A percentile compares a stretch with the other conserved stretches of the same genome.
These are phyloP conservation scores for Micrastur ruficollis DNA, from an alignment of 2,797 vertebrate species.

Conservation along the genomic window DNA sequence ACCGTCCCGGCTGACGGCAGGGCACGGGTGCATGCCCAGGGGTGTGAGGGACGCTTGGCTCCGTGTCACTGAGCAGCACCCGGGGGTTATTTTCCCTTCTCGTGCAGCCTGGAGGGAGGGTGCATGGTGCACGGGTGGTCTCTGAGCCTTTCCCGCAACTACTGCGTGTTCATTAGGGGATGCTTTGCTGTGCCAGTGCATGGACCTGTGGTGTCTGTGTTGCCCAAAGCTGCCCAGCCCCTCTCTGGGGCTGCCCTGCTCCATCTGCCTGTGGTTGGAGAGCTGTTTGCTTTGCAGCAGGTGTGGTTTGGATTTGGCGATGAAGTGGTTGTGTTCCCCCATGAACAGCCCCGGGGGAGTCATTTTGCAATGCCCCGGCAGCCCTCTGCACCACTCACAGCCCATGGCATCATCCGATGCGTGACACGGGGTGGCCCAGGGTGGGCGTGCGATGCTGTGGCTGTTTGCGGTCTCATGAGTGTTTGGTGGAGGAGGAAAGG, in stretches of 20 bases:
- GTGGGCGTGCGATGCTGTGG: rapidly evolving
- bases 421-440: neutral
- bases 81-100: neutral
- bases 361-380: rapidly evolving
- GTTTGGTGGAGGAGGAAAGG: rapidly evolving
- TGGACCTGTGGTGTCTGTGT: rapidly evolving
- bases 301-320: neutral
- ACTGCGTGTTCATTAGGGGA: rapidly evolving
- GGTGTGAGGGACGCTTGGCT: neutral
- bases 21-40: rapidly evolving
- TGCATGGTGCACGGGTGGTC: neutral
- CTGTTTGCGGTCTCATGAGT: rapidly evolving
- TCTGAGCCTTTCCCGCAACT: neutral
- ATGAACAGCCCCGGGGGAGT: rapidly evolving
- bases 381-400: rapidly evolving
- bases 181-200: neutral
- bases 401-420: rapidly evolving
- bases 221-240: neutral
- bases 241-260: neutral
- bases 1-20: rapidly evolving
- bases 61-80: neutral
- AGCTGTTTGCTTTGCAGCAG: neutral
- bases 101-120: neutral
- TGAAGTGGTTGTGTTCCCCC: neutral
- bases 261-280: rapidly evolving